Evolutionary conservation across 2,113 vertebrate species (phyloP).

Genomic region (Notothenia rossii): DNA sequence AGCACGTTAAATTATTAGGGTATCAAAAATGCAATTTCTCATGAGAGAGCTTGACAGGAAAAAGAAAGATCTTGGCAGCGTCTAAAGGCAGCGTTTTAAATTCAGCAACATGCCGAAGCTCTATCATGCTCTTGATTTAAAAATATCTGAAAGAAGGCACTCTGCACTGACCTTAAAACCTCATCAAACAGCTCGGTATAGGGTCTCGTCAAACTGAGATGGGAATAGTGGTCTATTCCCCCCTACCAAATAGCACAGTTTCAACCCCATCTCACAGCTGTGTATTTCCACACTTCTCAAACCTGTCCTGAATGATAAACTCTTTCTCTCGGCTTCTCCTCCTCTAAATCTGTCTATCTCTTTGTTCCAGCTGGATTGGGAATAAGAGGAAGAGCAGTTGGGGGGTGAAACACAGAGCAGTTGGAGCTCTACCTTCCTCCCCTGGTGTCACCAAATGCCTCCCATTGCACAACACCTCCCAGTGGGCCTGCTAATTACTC

Average conservation of each 20-base stretch:
- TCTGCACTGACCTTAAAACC: slow-evolving; percentile 54
- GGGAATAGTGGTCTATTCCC: slow-evolving; percentile 54
- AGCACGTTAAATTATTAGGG: slow-evolving; percentile 6
- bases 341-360: slow-evolving; percentile 66
- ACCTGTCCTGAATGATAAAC: slow-evolving; percentile 78
- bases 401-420: slow-evolving; percentile 38
- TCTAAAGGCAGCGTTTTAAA: slow-evolving; percentile 11
- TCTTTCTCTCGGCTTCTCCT: slow-evolving; percentile 21
- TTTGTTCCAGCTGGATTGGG: slow-evolving; percentile 45
- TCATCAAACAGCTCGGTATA: slow-evolving; percentile 56
- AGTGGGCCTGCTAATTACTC: slow-evolving; percentile 88
- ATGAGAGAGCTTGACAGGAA: not conserved
- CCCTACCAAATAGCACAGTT: slow-evolving; percentile 61
- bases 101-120: slow-evolving; percentile 17
- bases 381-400: slow-evolving; percentile 50
- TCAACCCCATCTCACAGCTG: slow-evolving; percentile 63
- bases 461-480: slow-evolving; percentile 83
- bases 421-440: slow-evolving; percentile 30
- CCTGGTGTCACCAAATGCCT: slow-evolving; percentile 48
- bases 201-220: slow-evolving; percentile 31
- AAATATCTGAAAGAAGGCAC: slow-evolving; percentile 9
- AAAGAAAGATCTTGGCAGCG: not conserved
- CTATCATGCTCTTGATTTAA: slow-evolving; percentile 23
- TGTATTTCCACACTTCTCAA: slow-evolving; percentile 59
- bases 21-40: slow-evolving; percentile 4